Evolutionary conservation across 1,140 invertebrate species (phyloP).

Genomic region (Gryllus bimaculatus): DNA sequence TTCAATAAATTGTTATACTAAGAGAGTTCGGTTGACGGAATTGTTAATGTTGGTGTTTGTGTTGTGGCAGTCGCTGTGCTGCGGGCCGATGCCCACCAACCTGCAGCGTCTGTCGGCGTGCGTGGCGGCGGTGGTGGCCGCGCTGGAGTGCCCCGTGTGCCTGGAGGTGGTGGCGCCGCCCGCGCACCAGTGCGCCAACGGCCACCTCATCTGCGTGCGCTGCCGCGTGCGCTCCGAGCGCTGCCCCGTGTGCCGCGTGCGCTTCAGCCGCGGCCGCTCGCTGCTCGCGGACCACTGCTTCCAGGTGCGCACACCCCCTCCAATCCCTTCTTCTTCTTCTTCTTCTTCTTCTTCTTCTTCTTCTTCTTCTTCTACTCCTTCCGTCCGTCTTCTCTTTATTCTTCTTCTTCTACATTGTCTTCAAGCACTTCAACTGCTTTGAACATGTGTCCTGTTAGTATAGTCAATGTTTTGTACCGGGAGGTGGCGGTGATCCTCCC

Average conservation of each 20-base stretch:
- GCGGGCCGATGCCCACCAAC: constrained; percentile 42
- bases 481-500: no score
- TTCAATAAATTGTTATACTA: no score
- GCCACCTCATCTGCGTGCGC: constrained; percentile 50
- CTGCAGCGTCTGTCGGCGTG: constrained; percentile 40
- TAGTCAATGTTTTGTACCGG: no score
- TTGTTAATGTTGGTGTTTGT: no score
- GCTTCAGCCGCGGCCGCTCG: constrained; percentile 41
- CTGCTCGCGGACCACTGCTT: constrained; percentile 47
- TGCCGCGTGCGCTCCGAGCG: constrained; percentile 47
- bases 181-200: constrained; percentile 54
- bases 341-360: no score
- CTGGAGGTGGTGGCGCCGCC: constrained; percentile 50
- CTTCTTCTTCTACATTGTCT: no score
- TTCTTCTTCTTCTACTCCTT: no score
- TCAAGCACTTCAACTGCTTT: no score
- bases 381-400: no score
- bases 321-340: no score
- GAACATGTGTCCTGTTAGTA: no score
- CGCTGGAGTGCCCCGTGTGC: constrained; percentile 54
- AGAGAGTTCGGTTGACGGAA: no score
- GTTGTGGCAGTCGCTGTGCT: constrained; percentile 38
- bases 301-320: constrained; percentile 21
- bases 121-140: constrained; percentile 38
- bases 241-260: constrained; percentile 51